Base-by-base conservation (phyloP, 2,797 vertebrate species). In the Euthynnus affinis region DNA sequence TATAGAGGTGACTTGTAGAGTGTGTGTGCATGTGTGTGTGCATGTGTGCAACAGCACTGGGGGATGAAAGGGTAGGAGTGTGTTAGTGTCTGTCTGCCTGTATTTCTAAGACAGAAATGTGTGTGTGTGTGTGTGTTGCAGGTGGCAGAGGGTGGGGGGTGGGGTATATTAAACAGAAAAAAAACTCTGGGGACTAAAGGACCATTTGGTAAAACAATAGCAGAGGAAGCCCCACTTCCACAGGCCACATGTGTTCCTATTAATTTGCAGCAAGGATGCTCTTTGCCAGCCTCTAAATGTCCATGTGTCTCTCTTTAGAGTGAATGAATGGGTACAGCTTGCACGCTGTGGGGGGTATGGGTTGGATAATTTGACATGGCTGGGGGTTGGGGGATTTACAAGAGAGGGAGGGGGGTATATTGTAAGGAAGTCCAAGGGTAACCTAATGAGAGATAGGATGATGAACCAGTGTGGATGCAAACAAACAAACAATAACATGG, bases 151-250 rank as follows among this genome's bases (percentile, higher is more conserved):
- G 65, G 32, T 17, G 49, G 57, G 25, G 78, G 80, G 42, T 48
- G 79, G 83, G 66, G 70, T 71, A 27, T 71, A 87, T 84, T 75
- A 81, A 83, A 60, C 60, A 74, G 84, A 86, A 76, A 81, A 81
- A 64, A 20, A 87, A 88, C 88, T 91, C 81, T 37, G 58, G 85
- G 86, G 88, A 91, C 71, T 27, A 51, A 82, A 84, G 83, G 76
- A 75, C 86, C 87, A 93, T 91, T 94, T 91, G 91, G 86, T 86
- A 64, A 92, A 86, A 93, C 92, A 93, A 93, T 87, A 78, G 85
- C 68, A 57, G 81, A 90, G 90, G 88, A 92, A 90, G 87, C 78
- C 87, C 83, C 87, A 84, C 89, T 92, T 94, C 93, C 89, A 92
- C 74, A 64, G 56, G 40, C 81, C 85, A 84, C 87, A 79, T 86